Evolutionary conservation across 2,888 invertebrate species (phyloP).

Genomic region (Himalopsyche japonica): DNA sequence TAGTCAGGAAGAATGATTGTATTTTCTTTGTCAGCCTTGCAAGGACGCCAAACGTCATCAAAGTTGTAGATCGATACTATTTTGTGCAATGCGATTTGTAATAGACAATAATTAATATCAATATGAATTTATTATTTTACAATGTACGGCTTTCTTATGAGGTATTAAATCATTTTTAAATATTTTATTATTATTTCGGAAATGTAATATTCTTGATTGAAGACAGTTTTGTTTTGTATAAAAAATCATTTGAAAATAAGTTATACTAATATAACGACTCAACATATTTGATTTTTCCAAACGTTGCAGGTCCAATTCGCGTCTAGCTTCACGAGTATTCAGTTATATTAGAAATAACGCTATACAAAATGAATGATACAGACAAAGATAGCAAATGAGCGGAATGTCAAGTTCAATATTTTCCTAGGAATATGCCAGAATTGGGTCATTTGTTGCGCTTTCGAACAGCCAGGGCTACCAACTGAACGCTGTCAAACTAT

Average conservation of each 20-base stretch:
- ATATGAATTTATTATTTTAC: no score
- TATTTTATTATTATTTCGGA: no score
- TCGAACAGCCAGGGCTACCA: slow-evolving; percentile 16
- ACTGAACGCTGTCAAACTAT: not conserved
- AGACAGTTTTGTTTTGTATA: not conserved
- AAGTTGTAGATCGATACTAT: not conserved
- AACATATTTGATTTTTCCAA: not conserved
- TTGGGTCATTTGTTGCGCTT: slow-evolving; percentile 22
- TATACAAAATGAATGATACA: not conserved
- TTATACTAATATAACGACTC: not conserved
- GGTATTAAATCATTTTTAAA: no score
- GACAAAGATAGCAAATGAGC: not conserved
- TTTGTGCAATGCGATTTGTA: not conserved
- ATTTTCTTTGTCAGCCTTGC: not conserved
- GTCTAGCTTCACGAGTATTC: not conserved
- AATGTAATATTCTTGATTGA: no score
- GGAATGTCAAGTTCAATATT: slow-evolving; percentile 28
- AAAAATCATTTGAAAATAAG: not conserved
- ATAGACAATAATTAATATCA: not conserved
- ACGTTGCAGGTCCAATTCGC: not conserved
- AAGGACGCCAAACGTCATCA: not conserved
- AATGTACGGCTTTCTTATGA: no score
- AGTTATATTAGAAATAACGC: not conserved
- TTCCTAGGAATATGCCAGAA: not conserved
- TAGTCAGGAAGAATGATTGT: not conserved